phyloP scores from a whole-genome alignment of 2,797 vertebrate species.

The Iguana delicatissima region DNA sequence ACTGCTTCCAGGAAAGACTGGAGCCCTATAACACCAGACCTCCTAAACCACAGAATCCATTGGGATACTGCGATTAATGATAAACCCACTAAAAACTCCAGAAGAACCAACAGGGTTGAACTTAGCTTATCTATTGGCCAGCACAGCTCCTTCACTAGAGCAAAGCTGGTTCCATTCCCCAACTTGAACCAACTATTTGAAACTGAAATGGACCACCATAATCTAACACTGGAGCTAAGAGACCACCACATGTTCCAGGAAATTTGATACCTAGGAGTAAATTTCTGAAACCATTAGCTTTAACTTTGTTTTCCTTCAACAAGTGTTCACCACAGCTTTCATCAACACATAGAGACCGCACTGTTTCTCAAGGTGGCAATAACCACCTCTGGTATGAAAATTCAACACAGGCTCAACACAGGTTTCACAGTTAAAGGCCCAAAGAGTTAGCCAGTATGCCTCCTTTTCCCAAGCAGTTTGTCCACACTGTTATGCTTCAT shows the following conservation, averaged over 20 bases:
- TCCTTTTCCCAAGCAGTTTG: too few relatives aligned
- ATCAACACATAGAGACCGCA: not conserved
- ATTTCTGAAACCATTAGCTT: not conserved
- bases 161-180: not conserved
- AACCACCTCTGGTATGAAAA: not conserved
- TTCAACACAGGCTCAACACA: too few relatives aligned
- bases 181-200: not conserved
- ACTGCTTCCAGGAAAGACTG: not conserved
- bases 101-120: not conserved
- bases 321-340: not conserved
- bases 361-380: not conserved
- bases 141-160: not conserved
- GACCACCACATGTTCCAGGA: not conserved
- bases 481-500: too few relatives aligned
- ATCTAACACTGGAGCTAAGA: too few relatives aligned
- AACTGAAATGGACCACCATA: not conserved
- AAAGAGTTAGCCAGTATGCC: too few relatives aligned
- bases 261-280: not conserved
- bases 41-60: too few relatives aligned
- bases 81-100: not conserved
- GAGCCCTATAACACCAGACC: too few relatives aligned
- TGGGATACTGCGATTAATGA: not conserved
- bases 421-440: too few relatives aligned
- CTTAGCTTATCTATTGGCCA: not conserved
- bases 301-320: not conserved